Evolutionary conservation across 2,797 vertebrate genomes (phyloP).

Genomic region (Merluccius polli): DNA sequence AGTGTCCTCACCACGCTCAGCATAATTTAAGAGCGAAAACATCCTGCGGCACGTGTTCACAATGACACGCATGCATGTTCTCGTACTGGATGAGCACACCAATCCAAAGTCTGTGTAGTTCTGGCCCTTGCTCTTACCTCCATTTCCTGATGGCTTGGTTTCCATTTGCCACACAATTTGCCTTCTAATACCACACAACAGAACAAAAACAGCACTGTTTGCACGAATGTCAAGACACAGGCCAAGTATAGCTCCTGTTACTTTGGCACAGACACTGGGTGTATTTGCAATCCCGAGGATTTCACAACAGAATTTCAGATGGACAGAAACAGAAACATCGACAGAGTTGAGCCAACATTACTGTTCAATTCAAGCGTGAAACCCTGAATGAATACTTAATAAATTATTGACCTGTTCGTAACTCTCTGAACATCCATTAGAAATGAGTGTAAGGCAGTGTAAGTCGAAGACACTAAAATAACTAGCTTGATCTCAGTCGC

Average conservation of each 20-base stretch:
- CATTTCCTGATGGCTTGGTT: slow-evolving; percentile 38
- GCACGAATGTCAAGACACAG: slow-evolving; percentile 18
- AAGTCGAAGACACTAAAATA: slow-evolving; percentile 9
- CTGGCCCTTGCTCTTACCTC: slow-evolving; percentile 30
- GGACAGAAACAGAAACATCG: slow-evolving; percentile 21
- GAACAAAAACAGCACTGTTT: slow-evolving; percentile 52
- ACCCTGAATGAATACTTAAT: slow-evolving; percentile 49
- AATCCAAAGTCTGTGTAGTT: slow-evolving; percentile 10
- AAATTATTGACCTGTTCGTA: slow-evolving; percentile 56
- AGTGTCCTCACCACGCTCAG: slow-evolving; percentile 23
- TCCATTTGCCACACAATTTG: slow-evolving; percentile 30
- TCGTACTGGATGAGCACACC: slow-evolving; percentile 4
- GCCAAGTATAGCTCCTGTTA: slow-evolving; percentile 36
- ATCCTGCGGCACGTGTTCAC: slow-evolving; percentile 15
- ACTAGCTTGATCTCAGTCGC: slow-evolving; percentile 16
- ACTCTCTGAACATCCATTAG: slow-evolving; percentile 51
- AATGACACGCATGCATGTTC: slow-evolving; percentile 5
- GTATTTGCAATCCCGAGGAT: slow-evolving; percentile 19
- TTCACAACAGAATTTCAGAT: slow-evolving; percentile 29
- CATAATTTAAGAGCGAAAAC: slow-evolving; percentile 22
- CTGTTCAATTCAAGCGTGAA: slow-evolving; percentile 49
- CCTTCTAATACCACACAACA: slow-evolving; percentile 36
- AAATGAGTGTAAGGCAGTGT: slow-evolving; percentile 44
- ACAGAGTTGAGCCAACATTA: slow-evolving; percentile 34
- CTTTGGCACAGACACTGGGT: not conserved